Evolutionary conservation across 2,888 invertebrate species (phyloP).

Genomic region (Melanchra persicariae): DNA sequence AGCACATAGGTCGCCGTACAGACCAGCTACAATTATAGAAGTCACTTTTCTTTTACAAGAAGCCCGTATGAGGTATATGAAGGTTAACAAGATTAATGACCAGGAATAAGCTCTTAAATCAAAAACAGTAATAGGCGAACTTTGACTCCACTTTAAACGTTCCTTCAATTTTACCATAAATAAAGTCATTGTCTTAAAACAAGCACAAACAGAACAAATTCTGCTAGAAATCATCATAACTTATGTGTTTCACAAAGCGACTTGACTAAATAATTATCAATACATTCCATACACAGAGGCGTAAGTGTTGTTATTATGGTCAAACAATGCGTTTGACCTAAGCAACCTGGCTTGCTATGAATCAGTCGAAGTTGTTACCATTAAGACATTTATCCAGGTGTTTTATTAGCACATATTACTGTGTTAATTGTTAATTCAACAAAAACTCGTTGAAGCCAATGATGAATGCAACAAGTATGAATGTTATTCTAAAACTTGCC

Average conservation of each 20-base stretch:
- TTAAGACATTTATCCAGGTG: slow-evolving; percentile 54
- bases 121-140: too few species aligned
- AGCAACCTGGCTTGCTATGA: slow-evolving; percentile 36
- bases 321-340: slow-evolving; percentile 48
- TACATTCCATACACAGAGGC: slow-evolving; percentile 19
- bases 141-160: too few species aligned
- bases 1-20: too few species aligned
- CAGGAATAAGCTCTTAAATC: too few species aligned
- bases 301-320: slow-evolving; percentile 35
- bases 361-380: slow-evolving; percentile 26
- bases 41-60: too few species aligned
- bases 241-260: slow-evolving; percentile 12
- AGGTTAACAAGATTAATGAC: too few species aligned
- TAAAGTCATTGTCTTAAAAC: neutral
- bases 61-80: too few species aligned
- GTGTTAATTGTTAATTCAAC: slow-evolving; percentile 34
- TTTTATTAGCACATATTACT: slow-evolving; percentile 28
- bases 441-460: slow-evolving; percentile 41
- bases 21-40: too few species aligned
- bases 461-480: slow-evolving; percentile 39
- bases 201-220: neutral
- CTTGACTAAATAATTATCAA: slow-evolving; percentile 26
- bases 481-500: slow-evolving; percentile 24
- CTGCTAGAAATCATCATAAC: slow-evolving; percentile 5
- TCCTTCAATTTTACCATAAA: neutral